Percentiles rank a stretch among this genome's conserved stretches.
These are phyloP conservation scores for Chaetura pelagica DNA, from an alignment of 2,113 vertebrate species.

Conservation along the genomic window DNA sequence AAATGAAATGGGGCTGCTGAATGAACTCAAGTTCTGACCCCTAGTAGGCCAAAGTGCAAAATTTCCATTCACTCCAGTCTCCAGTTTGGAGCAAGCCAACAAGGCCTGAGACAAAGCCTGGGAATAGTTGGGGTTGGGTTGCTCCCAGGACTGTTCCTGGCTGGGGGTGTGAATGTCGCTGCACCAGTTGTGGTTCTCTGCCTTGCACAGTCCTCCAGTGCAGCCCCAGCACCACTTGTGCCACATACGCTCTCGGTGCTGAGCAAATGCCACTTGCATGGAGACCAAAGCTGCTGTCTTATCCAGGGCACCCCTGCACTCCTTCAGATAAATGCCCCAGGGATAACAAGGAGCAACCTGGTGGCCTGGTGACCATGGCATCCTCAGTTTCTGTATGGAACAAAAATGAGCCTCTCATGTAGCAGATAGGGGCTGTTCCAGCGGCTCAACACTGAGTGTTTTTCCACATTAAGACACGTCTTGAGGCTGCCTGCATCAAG, in stretches of 20 bases:
- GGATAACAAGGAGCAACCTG: not conserved
- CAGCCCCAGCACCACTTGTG: accelerated
- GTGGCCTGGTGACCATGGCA: not conserved
- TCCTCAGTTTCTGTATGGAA: not conserved
- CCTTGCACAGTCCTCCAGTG: accelerated
- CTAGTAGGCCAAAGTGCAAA: not conserved
- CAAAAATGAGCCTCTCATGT: not conserved
- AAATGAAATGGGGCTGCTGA: not conserved
- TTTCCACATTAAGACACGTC: not conserved
- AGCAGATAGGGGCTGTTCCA: not conserved
- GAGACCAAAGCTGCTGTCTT: not conserved
- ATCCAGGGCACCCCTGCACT: accelerated
- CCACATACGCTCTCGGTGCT: not conserved
- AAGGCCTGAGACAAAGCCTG: not conserved
- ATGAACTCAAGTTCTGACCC: accelerated
- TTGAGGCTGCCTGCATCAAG: not conserved
- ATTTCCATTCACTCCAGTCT: not conserved
- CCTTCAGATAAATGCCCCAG: not conserved
- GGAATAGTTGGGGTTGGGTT: not conserved
- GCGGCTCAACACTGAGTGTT: not conserved
- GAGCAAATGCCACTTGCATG: not conserved
- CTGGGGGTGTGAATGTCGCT: not conserved
- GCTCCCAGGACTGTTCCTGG: not conserved
- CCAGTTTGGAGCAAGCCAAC: not conserved
- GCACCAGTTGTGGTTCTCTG: not conserved